A percentile compares a stretch with the other conserved stretches of the same genome.
Evolutionary conservation across 2,797 vertebrate species (phyloP).

Genomic region (Sebastes trivittatus): DNA sequence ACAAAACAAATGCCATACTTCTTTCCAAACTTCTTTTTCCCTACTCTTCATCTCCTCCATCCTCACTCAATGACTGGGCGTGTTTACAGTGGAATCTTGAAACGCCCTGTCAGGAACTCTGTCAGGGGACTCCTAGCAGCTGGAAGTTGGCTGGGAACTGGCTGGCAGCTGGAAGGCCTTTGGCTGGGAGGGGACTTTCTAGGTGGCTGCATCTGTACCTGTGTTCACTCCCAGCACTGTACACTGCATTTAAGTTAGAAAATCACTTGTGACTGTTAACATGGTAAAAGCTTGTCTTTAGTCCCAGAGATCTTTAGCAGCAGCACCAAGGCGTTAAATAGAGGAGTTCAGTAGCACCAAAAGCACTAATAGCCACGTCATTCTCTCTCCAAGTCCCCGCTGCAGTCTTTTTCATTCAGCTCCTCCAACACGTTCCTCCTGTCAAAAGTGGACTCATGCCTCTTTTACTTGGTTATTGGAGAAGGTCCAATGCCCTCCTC

Average conservation of each 20-base stretch:
- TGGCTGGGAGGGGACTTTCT: no score
- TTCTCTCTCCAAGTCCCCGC: conserved; percentile 7
- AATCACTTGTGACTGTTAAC: conserved; percentile 52
- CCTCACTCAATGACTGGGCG: no score
- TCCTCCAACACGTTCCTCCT: neutral
- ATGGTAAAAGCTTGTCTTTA: conserved; percentile 25
- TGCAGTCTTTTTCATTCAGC: conserved; percentile 5
- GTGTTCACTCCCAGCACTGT: neutral
- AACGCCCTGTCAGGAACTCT: no score
- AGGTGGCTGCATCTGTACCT: neutral
- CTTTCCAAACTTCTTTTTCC: no score
- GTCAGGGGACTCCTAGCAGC: no score
- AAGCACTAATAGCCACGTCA: conserved; percentile 25
- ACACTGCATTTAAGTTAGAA: conserved; percentile 23
- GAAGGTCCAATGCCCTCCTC: conserved; percentile 41
- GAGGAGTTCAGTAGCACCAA: conserved; percentile 35
- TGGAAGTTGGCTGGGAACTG: no score
- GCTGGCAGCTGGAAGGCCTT: no score
- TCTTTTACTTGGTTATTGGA: conserved; percentile 45
- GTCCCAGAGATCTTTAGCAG: conserved; percentile 47
- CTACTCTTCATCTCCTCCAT: no score
- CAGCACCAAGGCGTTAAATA: conserved; percentile 51
- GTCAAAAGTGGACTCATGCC: conserved; percentile 27
- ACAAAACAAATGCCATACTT: no score
- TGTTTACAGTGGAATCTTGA: no score